Conservation (phyloP, 2,888 invertebrate genomes). For the Onthophagus sagittarius region DNA sequence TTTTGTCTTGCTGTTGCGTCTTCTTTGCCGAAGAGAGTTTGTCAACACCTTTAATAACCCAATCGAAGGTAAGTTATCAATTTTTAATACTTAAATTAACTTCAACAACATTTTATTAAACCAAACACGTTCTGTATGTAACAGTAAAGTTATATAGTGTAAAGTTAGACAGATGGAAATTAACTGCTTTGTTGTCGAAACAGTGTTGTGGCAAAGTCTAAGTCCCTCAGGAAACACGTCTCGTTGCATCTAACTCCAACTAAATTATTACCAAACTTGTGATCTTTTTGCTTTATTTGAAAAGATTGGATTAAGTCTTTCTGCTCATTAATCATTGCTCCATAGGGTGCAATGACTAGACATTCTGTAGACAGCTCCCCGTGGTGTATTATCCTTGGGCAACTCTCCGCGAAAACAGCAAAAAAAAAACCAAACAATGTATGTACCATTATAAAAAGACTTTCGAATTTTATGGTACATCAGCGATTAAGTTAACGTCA, state of each 20-base stretch:
- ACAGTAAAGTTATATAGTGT: too few relatives aligned
- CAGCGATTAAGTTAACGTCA: neutral
- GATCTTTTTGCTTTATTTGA: too few relatives aligned
- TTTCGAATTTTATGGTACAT: neutral
- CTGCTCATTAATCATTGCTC: neutral
- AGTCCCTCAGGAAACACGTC: too few relatives aligned
- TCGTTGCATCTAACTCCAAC: too few relatives aligned
- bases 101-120: too few relatives aligned
- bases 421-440: neutral
- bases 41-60: neutral
- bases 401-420: neutral
- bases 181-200: too few relatives aligned
- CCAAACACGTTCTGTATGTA: too few relatives aligned
- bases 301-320: too few relatives aligned
- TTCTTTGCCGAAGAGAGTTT: conserved; percentile 22
- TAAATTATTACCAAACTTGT: too few relatives aligned
- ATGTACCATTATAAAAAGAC: neutral
- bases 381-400: neutral
- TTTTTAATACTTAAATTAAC: too few relatives aligned
- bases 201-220: too few relatives aligned
- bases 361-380: neutral
- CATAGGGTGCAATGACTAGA: neutral
- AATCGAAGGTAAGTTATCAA: conserved; percentile 24
- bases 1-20: conserved; percentile 33
- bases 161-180: too few relatives aligned